phyloP scores from a whole-genome alignment of 2,888 invertebrate genomes.

The Euzophera pinguis region DNA sequence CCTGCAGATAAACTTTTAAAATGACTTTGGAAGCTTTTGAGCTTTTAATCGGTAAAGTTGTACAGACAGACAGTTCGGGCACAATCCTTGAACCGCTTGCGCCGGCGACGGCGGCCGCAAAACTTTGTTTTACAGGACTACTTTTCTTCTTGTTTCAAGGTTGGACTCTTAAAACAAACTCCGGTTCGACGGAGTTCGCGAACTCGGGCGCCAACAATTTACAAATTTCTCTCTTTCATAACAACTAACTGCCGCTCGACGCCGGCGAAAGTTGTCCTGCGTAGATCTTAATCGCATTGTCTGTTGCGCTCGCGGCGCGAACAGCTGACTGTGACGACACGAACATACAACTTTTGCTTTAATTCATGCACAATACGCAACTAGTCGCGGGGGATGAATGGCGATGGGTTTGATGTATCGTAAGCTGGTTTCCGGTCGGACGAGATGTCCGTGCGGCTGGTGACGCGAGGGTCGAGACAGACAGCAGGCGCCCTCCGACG shows the following conservation, averaged over 20 bases:
- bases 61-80: constrained; percentile 81
- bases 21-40: constrained; percentile 82
- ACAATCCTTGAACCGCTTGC: constrained; percentile 81
- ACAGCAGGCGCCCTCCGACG: constrained; percentile 55
- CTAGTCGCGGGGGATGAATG: constrained; percentile 11
- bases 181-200: constrained; percentile 80
- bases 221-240: constrained; percentile 82
- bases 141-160: constrained; percentile 82
- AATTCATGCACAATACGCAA: constrained; percentile 42
- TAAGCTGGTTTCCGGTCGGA: neutral
- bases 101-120: constrained; percentile 81
- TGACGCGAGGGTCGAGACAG: constrained; percentile 26
- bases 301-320: constrained; percentile 75
- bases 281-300: constrained; percentile 81
- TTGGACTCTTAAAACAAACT: constrained; percentile 82
- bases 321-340: constrained; percentile 73
- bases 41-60: constrained; percentile 82
- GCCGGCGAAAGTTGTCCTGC: constrained; percentile 81
- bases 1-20: constrained; percentile 81
- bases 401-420: neutral
- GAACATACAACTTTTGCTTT: constrained; percentile 57
- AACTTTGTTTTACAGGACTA: constrained; percentile 82
- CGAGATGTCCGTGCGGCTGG: neutral
- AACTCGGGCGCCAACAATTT: constrained; percentile 81
- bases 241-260: constrained; percentile 81